Base-by-base conservation (phyloP, 2,113 vertebrate species). In the Microcebus tavaratra region DNA sequence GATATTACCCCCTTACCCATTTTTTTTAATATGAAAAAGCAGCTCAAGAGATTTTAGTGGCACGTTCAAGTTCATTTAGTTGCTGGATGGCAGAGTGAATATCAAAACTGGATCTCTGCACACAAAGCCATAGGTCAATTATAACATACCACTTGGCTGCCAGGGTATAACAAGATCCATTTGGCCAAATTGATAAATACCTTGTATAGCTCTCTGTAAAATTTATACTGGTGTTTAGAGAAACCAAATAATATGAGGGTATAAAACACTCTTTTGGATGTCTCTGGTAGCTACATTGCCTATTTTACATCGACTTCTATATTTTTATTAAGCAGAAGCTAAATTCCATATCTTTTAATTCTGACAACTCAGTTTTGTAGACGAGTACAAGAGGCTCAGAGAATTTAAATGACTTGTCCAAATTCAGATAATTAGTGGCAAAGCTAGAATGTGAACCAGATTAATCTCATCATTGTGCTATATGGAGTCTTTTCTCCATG, bases 331-430 rank as follows among this genome's bases (percentile, higher is more conserved):
- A 94, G 42, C 11, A 45, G 79, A 90, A 84, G n/a, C 53, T 68
- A 96, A 72, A 57, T 63, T 73, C 11, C 34, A 53, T 15, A 55
- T 59, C 68, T 50, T 94, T 90, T 75, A 78, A 84, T 95, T 68
- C 23, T 11, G 42, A 48, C 23, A 79, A n/a, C 21, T 89, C 29
- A 57, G 8, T 53, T 94, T 88, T 82, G 6, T n/a, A 93, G 42
- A 55, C 34, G 18, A 65, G 61, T 84, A 6, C 11, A 88, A 61
- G 23, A 45, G 36, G 5, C 15, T 75, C n/a, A 36, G 70, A 63
- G 53, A 92, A 78, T 68, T 86, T 63, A 73, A 89, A 79, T 39
- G 61, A 72, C 48, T 59, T 55, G 36, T 72, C 50, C 42, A 73
- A 84, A 48, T 67, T 20, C 59, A 70, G 39, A 68, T 12, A 76